Base-by-base conservation (phyloP, 2,113 vertebrate species). In the Lagopus muta region DNA sequence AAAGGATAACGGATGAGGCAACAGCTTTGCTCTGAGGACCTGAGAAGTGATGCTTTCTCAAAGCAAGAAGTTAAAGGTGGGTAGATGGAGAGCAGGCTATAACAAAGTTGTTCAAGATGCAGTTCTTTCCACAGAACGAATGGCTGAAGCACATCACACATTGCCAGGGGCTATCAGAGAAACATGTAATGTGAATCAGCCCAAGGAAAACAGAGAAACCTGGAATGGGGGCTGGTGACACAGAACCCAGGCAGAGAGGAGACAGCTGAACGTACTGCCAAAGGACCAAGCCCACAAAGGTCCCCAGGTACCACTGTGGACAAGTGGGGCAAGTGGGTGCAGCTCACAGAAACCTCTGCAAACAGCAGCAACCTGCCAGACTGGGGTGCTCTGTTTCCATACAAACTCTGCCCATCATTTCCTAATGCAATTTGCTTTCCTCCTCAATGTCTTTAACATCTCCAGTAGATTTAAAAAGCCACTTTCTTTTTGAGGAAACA, bases 391-490 rank as follows among this genome's bases (percentile, higher is more conserved):
- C 76, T 54, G 43, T 72, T 82, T 78, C 92, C 88, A 79, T 3
- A 18, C 62, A 30, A 67, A 38, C 66, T 34, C 84, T 77, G 42
- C 28, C 57, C 72, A 22, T 38, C 7, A 3, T 18, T 75, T 78
- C 65, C 69, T 65, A 66, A 85, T 5, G 65, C 36, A 61, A 65
- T 65, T 79, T 66, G 43, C 15, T 34, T 1, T 4, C 3, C 67
- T 75, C 79, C 52, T 88, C 34, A 40, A 84, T 0, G 1, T 75
- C 88, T 82, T 32, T 65, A 95, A 73, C 86, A 86, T 81, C 91
- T 86, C 67, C 57, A 79, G 92, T 88, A 82, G 74, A 89, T 81
- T 94, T 81, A 32, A 92, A 95, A 96, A 86, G 79, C 52, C 81
- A 54, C 76, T 82, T 92, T 88, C 85, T 82, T 94, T 94, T 66